Percentiles rank a stretch among this genome's conserved stretches.
These are phyloP conservation scores for Antheraea pernyi DNA, from an alignment of 1,140 invertebrate species.

Conservation along the genomic window DNA sequence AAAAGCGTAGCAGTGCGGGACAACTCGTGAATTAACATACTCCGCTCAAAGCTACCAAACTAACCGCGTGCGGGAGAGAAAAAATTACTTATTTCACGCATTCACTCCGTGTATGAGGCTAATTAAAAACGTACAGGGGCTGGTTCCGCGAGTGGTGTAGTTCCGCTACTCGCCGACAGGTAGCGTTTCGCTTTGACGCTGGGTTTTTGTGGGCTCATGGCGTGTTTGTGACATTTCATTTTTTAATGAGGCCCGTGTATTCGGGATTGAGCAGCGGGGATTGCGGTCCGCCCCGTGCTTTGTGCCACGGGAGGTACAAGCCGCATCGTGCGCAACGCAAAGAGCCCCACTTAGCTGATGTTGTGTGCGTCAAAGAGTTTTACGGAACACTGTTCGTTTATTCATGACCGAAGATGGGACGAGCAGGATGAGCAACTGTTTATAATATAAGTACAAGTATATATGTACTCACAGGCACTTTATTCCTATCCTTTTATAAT, in stretches of 20 bases:
- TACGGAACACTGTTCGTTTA: conserved; percentile 58
- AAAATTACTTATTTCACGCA: conserved; percentile 72
- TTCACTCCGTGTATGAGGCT: conserved; percentile 72
- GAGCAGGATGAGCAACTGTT: neutral
- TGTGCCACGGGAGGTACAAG: conserved; percentile 44
- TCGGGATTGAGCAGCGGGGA: conserved; percentile 52
- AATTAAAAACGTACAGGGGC: conserved; percentile 77
- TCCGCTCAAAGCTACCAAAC: conserved; percentile 74
- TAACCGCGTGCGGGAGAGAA: conserved; percentile 66
- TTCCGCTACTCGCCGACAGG: conserved; percentile 72
- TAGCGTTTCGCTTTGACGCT: conserved; percentile 70
- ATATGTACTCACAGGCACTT: neutral
- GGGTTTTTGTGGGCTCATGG: conserved; percentile 53
- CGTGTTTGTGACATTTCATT: conserved; percentile 66
- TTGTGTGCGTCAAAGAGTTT: conserved; percentile 64
- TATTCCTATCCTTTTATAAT: neutral
- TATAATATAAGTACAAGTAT: neutral
- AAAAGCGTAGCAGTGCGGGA: conserved; percentile 52
- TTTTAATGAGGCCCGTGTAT: conserved; percentile 74
- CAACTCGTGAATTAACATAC: conserved; percentile 75
- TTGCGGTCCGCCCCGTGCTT: conserved; percentile 45
- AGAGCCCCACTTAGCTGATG: conserved; percentile 27
- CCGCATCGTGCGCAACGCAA: conserved; percentile 45
- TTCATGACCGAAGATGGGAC: conserved; percentile 42
- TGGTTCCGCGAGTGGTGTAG: conserved; percentile 70